phyloP scores from a whole-genome alignment of 2,888 invertebrate genomes.

The Eulithis testata region DNA sequence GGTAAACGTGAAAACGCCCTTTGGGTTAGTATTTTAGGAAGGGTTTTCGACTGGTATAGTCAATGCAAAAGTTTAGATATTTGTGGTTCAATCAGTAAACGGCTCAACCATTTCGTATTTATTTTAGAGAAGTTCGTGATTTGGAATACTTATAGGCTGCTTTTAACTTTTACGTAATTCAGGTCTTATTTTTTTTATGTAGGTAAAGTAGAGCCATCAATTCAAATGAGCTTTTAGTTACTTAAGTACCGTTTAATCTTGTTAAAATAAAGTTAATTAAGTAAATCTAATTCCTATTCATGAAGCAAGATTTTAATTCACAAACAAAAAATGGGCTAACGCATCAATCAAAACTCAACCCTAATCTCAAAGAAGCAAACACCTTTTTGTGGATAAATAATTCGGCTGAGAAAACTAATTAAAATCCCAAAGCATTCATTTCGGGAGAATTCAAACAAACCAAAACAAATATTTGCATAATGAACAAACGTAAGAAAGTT shows the following conservation, averaged over 20 bases:
- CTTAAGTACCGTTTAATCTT: too few species aligned
- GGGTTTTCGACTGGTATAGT: background rate
- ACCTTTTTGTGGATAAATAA: constrained; percentile 33
- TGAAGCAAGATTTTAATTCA: background rate
- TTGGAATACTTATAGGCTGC: too few species aligned
- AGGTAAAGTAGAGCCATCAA: too few species aligned
- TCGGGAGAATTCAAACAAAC: constrained; percentile 31
- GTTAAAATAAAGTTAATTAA: too few species aligned
- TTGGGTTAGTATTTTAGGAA: constrained; percentile 2
- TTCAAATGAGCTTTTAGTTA: too few species aligned
- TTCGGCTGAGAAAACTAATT: constrained; percentile 31
- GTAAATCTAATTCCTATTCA: background rate
- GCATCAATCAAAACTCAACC: constrained; percentile 22
- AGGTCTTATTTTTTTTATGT: too few species aligned
- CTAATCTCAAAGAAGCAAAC: constrained; percentile 18
- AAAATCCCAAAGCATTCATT: constrained; percentile 35
- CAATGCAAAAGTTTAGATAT: background rate
- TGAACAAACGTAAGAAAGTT: constrained; percentile 39
- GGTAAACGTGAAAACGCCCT: too few species aligned
- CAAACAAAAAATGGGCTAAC: constrained; percentile 21
- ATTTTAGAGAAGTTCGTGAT: too few species aligned
- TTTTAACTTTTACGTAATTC: too few species aligned
- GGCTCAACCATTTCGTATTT: too few species aligned
- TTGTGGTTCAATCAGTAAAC: background rate
- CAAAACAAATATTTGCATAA: constrained; percentile 43